Evolutionary conservation across 2,888 invertebrate genomes (phyloP).

Genomic region (Anthophora plumipes): DNA sequence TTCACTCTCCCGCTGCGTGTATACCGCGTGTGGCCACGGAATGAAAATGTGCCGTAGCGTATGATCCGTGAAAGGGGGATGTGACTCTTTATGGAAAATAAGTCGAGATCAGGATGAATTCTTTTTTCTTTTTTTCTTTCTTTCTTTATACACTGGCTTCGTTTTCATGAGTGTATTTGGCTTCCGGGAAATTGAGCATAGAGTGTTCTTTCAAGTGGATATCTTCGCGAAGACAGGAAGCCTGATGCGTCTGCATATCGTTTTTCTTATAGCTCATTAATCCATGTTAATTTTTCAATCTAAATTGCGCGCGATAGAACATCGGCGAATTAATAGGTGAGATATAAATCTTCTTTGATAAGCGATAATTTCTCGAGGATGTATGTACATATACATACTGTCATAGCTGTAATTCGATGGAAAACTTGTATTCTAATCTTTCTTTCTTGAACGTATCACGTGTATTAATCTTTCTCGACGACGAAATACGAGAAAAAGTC

Average conservation of each 20-base stretch:
- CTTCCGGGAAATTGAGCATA: conserved; percentile 5
- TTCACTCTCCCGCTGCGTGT: neutral
- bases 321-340: too few species aligned
- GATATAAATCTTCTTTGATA: neutral
- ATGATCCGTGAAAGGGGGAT: neutral
- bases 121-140: conserved; percentile 3
- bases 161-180: neutral
- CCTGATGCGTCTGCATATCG: too few species aligned
- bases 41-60: conserved; percentile 11
- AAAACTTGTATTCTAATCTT: neutral
- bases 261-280: too few species aligned
- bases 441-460: neutral
- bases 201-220: neutral
- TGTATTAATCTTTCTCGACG: neutral
- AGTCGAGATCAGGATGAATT: conserved; percentile 5
- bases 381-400: too few species aligned
- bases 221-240: too few species aligned
- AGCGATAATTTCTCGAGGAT: too few species aligned
- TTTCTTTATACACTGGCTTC: too few species aligned
- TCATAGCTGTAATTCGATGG: neutral
- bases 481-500: neutral
- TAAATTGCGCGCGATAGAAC: too few species aligned
- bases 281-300: too few species aligned
- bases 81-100: conserved; percentile 19
- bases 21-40: conserved; percentile 12